Evolutionary conservation across 2,888 invertebrate genomes (phyloP), one percentile per base, ranked within the genome.

Genomic region (Drosophila ezoana): DNA sequence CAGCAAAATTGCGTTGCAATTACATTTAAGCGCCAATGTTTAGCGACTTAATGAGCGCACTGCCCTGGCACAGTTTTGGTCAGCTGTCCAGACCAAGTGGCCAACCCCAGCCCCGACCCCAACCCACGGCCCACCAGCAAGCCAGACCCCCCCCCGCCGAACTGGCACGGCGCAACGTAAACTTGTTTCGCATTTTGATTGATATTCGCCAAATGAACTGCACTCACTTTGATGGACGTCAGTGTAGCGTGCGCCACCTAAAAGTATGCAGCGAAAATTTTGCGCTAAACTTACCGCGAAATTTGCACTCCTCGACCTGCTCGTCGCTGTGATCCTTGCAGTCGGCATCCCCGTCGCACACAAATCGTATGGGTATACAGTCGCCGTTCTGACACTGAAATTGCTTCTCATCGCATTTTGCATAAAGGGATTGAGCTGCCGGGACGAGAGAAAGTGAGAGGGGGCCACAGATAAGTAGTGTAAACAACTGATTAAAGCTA

Each of bases 271-370:
- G 20, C 43, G 2, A 11, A 38, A 44, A 6, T 23, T 18, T 23
- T 8, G 11, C 4, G 5, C 1, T 2, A 1, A 13, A 90, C 90
- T 87, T 69, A 90, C 90, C 92, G 93, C 92, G 92, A 95, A 95
- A 94, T 93, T 94, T 95, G 92, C 96, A 96, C 92, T 95, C 94
- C 72, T 94, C 93, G 44, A 94, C 93, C 89, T 94, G 93, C 92
- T 97, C 97, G 91, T 97, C 97, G n/a, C 96, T 95, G 90, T 95
- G 94, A 92, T 97, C 97, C 51, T 93, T 94, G 92, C 97, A 97
- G 91, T 97, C 97, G 86, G 95, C 94, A 67, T 95, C 95, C 66
- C 95, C 95, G 91, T 97, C 97, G 91, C 97, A 97, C 70, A 95
- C 94, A 94, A 96, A 96, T 68, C 95, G 94, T 71, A 95, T 93